A percentile compares a stretch with the other conserved stretches of the same genome.
phyloP scores from a whole-genome alignment of 2,113 vertebrate genomes.

The Nycticryphes semicollaris region DNA sequence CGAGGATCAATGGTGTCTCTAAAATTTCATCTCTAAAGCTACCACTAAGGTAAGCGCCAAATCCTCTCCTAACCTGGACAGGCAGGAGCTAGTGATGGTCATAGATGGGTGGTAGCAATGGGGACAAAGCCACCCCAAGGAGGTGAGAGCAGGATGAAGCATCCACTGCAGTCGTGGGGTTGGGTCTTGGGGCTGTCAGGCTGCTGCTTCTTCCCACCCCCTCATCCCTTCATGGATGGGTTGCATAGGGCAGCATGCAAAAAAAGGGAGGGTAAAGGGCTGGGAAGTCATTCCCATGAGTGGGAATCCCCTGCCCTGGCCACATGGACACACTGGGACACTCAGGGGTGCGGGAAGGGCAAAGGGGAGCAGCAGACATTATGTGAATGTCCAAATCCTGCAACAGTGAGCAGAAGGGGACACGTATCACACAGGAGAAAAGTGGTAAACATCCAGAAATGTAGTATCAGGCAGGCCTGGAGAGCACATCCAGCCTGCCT shows the following conservation, averaged over 20 bases:
- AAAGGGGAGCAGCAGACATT: rapidly evolving
- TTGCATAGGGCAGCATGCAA: background rate
- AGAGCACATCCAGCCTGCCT: rapidly evolving
- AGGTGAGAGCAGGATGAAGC: background rate
- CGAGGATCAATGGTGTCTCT: background rate
- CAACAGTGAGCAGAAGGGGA: background rate
- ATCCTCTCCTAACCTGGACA: background rate
- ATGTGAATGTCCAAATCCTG: background rate
- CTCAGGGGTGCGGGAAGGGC: background rate
- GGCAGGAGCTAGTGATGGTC: background rate
- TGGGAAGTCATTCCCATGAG: background rate
- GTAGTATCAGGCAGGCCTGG: rapidly evolving
- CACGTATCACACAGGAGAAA: background rate
- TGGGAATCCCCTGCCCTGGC: background rate
- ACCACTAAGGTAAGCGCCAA: background rate
- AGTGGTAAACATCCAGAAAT: background rate
- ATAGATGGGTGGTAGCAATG: background rate
- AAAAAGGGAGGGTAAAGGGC: background rate
- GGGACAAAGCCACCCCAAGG: background rate
- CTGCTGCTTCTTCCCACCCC: background rate
- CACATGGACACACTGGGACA: background rate
- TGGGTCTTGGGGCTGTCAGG: background rate
- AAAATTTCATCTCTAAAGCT: background rate
- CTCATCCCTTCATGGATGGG: background rate
- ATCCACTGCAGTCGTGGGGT: background rate